These are phyloP conservation scores for Globicephala melas DNA, from an alignment of 2,113 vertebrate genomes.

Conservation along the genomic window DNA sequence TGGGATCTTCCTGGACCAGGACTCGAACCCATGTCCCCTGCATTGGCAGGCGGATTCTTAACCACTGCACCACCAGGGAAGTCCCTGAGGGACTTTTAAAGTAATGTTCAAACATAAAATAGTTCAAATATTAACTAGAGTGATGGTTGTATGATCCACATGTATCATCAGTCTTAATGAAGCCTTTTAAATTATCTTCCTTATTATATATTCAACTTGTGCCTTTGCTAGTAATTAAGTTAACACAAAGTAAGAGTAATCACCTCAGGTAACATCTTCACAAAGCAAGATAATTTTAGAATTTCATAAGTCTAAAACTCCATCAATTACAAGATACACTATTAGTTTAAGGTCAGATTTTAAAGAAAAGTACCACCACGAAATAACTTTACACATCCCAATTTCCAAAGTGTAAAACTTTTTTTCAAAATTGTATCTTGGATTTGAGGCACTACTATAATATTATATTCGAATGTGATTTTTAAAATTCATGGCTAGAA, in stretches of 20 bases:
- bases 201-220: neutral
- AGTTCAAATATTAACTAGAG: neutral
- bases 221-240: neutral
- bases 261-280: neutral
- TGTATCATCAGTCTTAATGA: neutral
- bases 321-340: neutral
- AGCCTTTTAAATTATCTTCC: neutral
- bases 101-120: neutral
- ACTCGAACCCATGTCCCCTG: no score
- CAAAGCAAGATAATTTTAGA: slow-evolving; percentile 8
- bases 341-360: neutral
- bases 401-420: neutral
- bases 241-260: neutral
- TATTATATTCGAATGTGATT: neutral
- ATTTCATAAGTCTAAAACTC: neutral
- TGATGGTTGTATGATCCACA: neutral
- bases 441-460: neutral
- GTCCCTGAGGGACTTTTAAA: neutral
- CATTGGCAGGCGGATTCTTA: no score
- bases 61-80: no score
- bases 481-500: neutral
- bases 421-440: neutral
- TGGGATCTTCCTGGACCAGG: no score
- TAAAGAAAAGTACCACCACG: neutral
- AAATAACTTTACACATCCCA: neutral